Conservation (phyloP, 2,888 invertebrate species). For the Eupithecia inturbata region DNA sequence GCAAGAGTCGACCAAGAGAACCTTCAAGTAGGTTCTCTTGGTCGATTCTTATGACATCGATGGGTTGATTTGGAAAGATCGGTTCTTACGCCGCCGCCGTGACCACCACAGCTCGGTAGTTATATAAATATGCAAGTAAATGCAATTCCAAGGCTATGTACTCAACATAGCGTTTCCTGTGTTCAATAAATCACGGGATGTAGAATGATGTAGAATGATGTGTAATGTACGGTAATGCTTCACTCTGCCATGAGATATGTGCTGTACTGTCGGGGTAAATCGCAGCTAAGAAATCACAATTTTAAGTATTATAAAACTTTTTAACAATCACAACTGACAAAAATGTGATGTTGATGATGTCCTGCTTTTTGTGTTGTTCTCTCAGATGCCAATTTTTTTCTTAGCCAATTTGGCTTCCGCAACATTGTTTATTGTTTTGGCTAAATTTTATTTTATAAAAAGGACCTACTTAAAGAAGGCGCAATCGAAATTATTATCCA, state of each 20-base stretch:
- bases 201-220: too few relatives aligned
- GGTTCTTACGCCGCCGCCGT: background rate
- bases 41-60: background rate
- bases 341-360: background rate
- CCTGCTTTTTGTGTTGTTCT: too few relatives aligned
- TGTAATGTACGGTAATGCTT: conserved; percentile 35
- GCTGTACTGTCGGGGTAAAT: conserved; percentile 23
- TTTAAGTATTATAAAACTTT: background rate
- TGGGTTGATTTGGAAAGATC: background rate
- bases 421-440: too few relatives aligned
- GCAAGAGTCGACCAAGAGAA: too few relatives aligned
- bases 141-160: background rate
- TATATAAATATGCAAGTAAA: background rate
- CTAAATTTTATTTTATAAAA: too few relatives aligned
- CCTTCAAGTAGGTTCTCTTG: too few relatives aligned
- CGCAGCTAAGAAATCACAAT: background rate
- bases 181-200: conserved; percentile 36
- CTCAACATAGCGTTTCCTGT: conserved; percentile 25
- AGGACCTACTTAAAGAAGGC: too few relatives aligned
- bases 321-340: background rate
- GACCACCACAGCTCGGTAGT: background rate
- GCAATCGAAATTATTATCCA: too few relatives aligned
- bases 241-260: conserved; percentile 31
- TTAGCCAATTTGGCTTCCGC: background rate
- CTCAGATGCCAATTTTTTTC: background rate